Conservation (phyloP, 2,888 invertebrate genomes). For the Scaptomyza parva region DNA sequence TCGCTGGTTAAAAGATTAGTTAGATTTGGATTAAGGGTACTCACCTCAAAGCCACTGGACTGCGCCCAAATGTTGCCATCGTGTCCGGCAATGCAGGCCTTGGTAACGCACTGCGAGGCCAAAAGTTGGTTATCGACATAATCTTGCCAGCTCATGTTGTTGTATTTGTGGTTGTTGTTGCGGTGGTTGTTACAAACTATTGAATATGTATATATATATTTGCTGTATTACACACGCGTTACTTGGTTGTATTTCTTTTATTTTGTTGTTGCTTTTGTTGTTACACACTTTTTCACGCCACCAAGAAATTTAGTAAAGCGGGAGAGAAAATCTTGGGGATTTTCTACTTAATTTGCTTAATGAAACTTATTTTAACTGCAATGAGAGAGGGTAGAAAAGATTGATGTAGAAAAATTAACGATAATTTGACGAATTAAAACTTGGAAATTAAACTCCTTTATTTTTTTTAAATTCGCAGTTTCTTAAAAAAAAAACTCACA, state of each 20-base stretch:
- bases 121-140: constrained; percentile 98
- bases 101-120: constrained; percentile 97
- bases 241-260: constrained; percentile 48
- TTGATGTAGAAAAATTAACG: constrained; percentile 48
- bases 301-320: constrained; percentile 64
- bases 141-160: constrained; percentile 97
- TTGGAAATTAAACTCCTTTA: constrained; percentile 47
- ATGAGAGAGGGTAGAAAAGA: constrained; percentile 64
- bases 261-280: constrained; percentile 12
- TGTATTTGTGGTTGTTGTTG: constrained; percentile 81
- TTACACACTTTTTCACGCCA: constrained; percentile 55
- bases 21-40: constrained; percentile 83
- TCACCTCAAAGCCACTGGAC: constrained; percentile 96
- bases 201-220: constrained; percentile 38
- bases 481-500: constrained; percentile 57
- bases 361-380: constrained; percentile 73
- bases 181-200: constrained; percentile 61
- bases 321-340: constrained; percentile 62
- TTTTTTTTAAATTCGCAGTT: constrained; percentile 37
- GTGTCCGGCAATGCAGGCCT: constrained; percentile 97
- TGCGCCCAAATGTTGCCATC: constrained; percentile 98
- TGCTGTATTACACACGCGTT: constrained; percentile 54
- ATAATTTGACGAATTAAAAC: constrained; percentile 41
- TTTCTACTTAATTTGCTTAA: constrained; percentile 56
- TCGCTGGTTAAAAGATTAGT: constrained; percentile 20